A percentile compares a stretch with the other conserved stretches of the same genome.
Conservation (phyloP, 2,888 invertebrate genomes). For the Podotricha telesiphe region DNA sequence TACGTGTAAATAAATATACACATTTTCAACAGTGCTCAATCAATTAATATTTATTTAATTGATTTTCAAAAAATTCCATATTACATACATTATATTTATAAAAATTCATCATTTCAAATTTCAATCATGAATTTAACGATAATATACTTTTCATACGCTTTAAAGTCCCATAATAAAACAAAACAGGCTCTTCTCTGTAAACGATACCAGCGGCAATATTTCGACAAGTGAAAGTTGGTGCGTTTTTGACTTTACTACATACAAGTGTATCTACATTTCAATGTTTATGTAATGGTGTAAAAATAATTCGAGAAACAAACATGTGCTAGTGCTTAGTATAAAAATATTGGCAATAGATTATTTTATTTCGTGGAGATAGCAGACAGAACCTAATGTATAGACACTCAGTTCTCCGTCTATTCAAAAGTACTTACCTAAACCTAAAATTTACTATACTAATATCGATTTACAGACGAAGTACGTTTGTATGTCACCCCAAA, state of each 20-base stretch:
- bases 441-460: background rate
- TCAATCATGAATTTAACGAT: too few species aligned
- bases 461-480: conserved; percentile 9
- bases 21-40: too few species aligned
- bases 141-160: background rate
- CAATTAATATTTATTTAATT: too few species aligned
- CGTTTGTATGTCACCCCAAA: background rate
- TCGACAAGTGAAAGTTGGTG: conserved; percentile 26
- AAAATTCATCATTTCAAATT: too few species aligned
- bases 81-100: too few species aligned
- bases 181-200: conserved; percentile 1
- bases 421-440: too few species aligned
- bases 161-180: background rate
- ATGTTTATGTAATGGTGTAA: conserved; percentile 1
- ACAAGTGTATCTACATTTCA: background rate
- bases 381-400: background rate
- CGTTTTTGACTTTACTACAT: conserved; percentile 1
- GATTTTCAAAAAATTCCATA: too few species aligned
- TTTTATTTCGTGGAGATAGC: background rate
- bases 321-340: background rate
- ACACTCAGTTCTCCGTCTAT: background rate
- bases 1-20: too few species aligned
- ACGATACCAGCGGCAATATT: conserved; percentile 11
- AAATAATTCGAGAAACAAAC: background rate
- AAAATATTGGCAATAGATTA: conserved; percentile 9